Conservation (phyloP, 2,888 invertebrate species). For the Agrotis ipsilon region DNA sequence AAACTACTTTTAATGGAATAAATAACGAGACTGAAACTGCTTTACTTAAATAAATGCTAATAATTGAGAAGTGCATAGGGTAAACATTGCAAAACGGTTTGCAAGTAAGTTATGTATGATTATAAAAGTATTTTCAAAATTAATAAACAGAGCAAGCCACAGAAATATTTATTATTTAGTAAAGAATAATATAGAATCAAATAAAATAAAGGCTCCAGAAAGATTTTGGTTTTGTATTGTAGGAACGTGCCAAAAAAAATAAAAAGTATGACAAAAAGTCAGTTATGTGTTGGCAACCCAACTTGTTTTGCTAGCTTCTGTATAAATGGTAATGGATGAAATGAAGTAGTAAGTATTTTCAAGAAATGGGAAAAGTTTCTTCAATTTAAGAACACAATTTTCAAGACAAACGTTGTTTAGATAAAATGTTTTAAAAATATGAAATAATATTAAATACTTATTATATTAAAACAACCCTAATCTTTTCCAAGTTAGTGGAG, state of each 20-base stretch:
- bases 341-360: neutral
- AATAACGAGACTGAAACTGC: slow-evolving; percentile 17
- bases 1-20: slow-evolving; percentile 38
- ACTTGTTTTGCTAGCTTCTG: slow-evolving; percentile 27
- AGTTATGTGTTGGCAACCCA: slow-evolving; percentile 39
- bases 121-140: too few species aligned
- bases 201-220: too few species aligned
- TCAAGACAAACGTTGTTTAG: neutral
- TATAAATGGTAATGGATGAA: slow-evolving; percentile 9
- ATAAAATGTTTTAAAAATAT: too few species aligned
- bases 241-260: slow-evolving; percentile 11
- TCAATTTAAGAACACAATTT: neutral
- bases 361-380: neutral
- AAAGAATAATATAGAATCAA: too few species aligned
- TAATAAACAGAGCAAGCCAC: too few species aligned
- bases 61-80: slow-evolving; percentile 12
- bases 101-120: too few species aligned
- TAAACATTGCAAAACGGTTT: slow-evolving; percentile 6
- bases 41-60: slow-evolving; percentile 38
- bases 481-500: too few species aligned
- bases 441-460: too few species aligned
- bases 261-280: slow-evolving; percentile 12
- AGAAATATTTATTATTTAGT: too few species aligned
- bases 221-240: too few species aligned
- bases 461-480: too few species aligned